These are phyloP conservation scores for Heliconius congener DNA, from an alignment of 1,140 invertebrate genomes.

Conservation along the genomic window DNA sequence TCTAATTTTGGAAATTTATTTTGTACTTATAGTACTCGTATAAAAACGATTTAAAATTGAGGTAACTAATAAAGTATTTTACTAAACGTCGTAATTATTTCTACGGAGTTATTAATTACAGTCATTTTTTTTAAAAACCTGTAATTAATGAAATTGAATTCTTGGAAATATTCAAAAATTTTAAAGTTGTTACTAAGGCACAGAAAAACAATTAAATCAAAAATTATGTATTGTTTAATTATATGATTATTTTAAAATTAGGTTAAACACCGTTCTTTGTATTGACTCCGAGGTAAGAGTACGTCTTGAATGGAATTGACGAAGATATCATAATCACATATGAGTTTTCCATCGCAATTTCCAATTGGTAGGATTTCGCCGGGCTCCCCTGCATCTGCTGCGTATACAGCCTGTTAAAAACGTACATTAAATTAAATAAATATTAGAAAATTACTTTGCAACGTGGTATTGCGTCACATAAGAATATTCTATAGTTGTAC, in stretches of 20 bases:
- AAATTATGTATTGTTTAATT: background rate
- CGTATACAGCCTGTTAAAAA: slow-evolving; percentile 26
- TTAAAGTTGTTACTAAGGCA: background rate
- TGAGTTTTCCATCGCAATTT: slow-evolving; percentile 27
- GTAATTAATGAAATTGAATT: background rate
- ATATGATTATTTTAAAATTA: background rate
- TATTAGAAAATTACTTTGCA: background rate
- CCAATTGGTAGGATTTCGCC: slow-evolving; percentile 29
- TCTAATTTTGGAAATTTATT: background rate
- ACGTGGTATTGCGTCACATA: background rate
- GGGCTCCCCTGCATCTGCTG: slow-evolving; percentile 21
- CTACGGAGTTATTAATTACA: no score
- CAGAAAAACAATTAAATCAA: background rate
- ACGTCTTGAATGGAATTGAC: slow-evolving; percentile 22
- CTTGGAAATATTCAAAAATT: background rate
- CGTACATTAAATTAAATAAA: background rate
- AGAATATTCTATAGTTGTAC: no score
- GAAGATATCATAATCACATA: slow-evolving; percentile 39
- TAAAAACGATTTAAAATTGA: background rate
- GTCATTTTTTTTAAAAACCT: background rate
- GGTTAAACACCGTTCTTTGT: slow-evolving; percentile 26
- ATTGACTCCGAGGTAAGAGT: slow-evolving; percentile 26
- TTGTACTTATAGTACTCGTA: background rate
- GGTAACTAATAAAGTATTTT: background rate
- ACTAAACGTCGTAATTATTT: background rate